Percentiles rank a stretch among this genome's conserved stretches.
Evolutionary conservation across 2,113 vertebrate genomes (phyloP).

Genomic region (Bolborhynchus lineola): DNA sequence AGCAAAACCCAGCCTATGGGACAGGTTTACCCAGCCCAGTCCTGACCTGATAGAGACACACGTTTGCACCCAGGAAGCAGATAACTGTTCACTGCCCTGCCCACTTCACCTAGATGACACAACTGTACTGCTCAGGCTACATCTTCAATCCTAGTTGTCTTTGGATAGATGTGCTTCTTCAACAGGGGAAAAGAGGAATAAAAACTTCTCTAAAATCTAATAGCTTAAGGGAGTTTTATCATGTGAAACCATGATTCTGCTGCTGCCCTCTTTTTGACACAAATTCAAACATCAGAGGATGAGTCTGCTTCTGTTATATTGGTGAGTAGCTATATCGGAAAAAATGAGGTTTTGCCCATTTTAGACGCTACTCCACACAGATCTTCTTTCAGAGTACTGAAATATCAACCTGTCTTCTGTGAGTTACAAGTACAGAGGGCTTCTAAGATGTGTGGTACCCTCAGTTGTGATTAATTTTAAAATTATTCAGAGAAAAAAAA

Average conservation of each 20-base stretch:
- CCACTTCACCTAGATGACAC: background rate
- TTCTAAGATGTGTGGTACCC: background rate
- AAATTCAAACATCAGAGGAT: background rate
- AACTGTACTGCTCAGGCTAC: background rate
- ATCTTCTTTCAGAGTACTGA: background rate
- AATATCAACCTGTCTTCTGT: background rate
- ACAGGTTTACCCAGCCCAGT: background rate
- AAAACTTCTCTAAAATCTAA: background rate
- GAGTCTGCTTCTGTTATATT: background rate
- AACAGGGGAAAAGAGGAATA: background rate
- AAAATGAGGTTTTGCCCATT: background rate
- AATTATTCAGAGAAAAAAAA: background rate
- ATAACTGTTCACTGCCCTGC: background rate
- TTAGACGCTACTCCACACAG: background rate
- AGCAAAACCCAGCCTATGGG: background rate
- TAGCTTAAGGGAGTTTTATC: background rate
- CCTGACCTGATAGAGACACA: background rate
- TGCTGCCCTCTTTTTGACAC: background rate
- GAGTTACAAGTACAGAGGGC: background rate
- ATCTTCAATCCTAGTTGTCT: background rate
- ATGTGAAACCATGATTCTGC: background rate
- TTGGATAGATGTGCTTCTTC: background rate
- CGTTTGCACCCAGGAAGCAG: background rate
- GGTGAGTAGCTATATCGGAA: background rate
- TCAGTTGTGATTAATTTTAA: background rate